A percentile compares a stretch with the other conserved stretches of the same genome.
phyloP scores from a whole-genome alignment of 2,888 invertebrate species.

The Epistrophella euchroma region DNA sequence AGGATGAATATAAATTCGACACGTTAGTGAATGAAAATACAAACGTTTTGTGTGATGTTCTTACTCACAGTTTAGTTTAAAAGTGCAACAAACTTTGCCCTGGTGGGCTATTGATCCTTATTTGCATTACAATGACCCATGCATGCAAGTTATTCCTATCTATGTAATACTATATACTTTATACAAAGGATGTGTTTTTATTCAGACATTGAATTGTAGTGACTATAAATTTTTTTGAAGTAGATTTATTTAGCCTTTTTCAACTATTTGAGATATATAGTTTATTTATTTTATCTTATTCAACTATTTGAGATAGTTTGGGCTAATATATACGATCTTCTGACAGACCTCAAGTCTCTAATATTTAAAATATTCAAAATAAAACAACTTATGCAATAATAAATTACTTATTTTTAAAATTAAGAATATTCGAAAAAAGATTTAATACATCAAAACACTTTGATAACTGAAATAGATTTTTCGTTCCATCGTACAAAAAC shows the following conservation, averaged over 20 bases:
- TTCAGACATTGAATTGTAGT: conserved; percentile 22
- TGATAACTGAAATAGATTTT: no score
- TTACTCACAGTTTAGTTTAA: conserved; percentile 39
- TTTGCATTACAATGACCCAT: conserved; percentile 72
- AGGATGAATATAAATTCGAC: conserved; percentile 34
- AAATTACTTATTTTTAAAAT: no score
- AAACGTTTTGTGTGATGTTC: conserved; percentile 40
- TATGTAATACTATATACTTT: neutral
- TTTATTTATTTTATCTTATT: no score
- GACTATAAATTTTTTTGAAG: neutral
- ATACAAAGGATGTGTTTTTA: neutral
- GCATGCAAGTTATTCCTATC: conserved; percentile 60
- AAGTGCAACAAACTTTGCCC: conserved; percentile 74
- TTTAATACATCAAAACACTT: no score
- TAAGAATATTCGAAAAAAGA: no score
- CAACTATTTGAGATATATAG: no score
- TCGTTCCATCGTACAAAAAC: no score
- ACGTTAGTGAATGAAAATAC: conserved; percentile 57
- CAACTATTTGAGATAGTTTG: no score
- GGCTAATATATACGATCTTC: no score
- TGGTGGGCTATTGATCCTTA: conserved; percentile 73
- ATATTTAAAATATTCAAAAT: no score
- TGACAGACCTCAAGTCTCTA: no score
- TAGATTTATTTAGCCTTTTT: neutral
- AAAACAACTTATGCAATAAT: no score